Evolutionary conservation across 2,113 vertebrate genomes (phyloP).

Genomic region (Calidris pygmaea): DNA sequence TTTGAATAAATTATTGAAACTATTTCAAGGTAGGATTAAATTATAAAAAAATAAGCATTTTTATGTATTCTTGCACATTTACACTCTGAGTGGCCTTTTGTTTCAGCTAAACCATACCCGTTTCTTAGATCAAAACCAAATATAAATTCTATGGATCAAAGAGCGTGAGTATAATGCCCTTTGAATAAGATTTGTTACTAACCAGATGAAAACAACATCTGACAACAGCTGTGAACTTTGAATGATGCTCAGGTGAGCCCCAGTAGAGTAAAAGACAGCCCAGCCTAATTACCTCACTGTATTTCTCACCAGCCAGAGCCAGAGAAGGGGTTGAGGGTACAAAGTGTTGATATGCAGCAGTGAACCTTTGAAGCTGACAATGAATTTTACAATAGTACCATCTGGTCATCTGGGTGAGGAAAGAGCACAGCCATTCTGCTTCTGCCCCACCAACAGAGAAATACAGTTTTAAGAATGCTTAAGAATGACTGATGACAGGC

Average conservation of each 20-base stretch:
- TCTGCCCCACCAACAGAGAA: neutral
- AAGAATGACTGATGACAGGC: neutral
- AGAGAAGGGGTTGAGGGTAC: neutral
- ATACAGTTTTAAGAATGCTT: neutral
- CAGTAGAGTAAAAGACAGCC: neutral
- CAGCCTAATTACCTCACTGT: neutral
- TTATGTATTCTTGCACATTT: neutral
- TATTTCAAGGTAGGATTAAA: neutral
- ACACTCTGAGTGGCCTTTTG: neutral
- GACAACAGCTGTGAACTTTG: neutral
- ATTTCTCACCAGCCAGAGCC: neutral
- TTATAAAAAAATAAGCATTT: neutral
- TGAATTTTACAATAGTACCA: neutral
- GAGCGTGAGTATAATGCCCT: neutral
- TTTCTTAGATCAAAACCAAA: neutral
- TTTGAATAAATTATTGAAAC: neutral
- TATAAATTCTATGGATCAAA: neutral
- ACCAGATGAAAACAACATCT: neutral
- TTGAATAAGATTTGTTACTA: neutral
- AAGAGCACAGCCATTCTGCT: neutral
- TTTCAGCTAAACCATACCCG: neutral
- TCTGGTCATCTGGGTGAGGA: neutral
- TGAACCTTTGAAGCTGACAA: neutral
- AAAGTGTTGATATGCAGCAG: neutral
- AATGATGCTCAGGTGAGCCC: neutral